Conservation (phyloP, 2,113 vertebrate species). For the Nymphicus hollandicus region DNA sequence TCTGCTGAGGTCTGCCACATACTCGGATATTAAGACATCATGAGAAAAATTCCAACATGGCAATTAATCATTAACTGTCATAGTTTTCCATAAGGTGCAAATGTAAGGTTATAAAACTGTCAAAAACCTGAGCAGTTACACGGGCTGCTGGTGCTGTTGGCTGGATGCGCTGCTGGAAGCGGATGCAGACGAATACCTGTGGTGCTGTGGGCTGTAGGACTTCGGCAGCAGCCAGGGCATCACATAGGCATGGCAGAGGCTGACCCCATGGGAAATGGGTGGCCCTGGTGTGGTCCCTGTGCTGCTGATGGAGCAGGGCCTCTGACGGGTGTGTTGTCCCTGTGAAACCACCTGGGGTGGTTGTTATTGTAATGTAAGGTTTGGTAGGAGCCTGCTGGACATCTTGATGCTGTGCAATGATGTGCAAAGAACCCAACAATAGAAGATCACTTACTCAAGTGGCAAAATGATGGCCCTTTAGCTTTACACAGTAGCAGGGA, state of each 20-base stretch:
- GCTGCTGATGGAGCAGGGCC: neutral
- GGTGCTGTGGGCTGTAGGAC: neutral
- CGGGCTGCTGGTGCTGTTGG: neutral
- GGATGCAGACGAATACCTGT: neutral
- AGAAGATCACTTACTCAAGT: neutral
- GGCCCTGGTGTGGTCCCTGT: neutral
- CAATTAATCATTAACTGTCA: constrained; percentile 46
- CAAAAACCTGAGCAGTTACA: neutral
- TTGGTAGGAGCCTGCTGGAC: fast-evolving
- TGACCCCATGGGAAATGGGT: fast-evolving
- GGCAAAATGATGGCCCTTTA: neutral
- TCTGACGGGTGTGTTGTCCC: neutral
- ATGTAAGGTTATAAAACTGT: constrained; percentile 64
- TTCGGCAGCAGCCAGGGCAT: neutral
- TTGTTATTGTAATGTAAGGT: fast-evolving
- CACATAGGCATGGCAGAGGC: neutral
- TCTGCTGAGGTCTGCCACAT: constrained; percentile 4
- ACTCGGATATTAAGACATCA: constrained; percentile 50
- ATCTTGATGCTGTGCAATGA: neutral
- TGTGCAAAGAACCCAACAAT: neutral
- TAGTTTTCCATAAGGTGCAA: constrained; percentile 49
- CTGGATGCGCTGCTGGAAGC: neutral
- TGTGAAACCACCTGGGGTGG: fast-evolving
- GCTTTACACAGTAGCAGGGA: neutral
- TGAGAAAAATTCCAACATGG: constrained; percentile 34